These are phyloP conservation scores for Cochlearius cochlearius DNA, from an alignment of 2,113 vertebrate genomes.

Conservation along the genomic window DNA sequence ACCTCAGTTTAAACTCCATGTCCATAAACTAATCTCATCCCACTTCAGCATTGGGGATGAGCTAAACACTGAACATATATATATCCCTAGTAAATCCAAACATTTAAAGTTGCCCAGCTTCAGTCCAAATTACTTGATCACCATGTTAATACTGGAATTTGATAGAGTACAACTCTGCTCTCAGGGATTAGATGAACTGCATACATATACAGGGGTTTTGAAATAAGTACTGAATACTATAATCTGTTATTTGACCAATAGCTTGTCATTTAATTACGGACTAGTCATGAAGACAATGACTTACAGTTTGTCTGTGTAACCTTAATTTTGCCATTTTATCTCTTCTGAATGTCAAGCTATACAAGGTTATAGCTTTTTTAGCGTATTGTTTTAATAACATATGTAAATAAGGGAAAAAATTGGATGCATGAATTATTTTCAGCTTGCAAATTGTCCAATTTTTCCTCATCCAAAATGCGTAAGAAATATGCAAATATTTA, in stretches of 20 bases:
- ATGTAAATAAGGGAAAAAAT: neutral
- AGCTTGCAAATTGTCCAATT: neutral
- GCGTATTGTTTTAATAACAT: neutral
- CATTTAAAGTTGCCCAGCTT: neutral
- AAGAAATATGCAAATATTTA: conserved; percentile 64
- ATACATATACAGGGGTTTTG: neutral
- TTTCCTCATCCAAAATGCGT: conserved; percentile 3
- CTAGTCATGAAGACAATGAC: neutral
- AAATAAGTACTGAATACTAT: neutral
- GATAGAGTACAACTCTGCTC: fast-evolving
- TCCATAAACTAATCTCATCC: neutral
- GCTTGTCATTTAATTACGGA: neutral
- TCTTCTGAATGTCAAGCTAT: neutral
- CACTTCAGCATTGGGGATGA: neutral
- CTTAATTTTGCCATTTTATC: neutral
- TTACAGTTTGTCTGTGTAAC: neutral
- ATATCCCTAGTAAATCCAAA: neutral
- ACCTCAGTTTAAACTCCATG: neutral
- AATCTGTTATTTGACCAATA: neutral
- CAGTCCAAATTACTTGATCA: neutral
- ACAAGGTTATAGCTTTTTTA: neutral
- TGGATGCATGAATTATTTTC: conserved; percentile 27
- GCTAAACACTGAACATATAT: neutral
- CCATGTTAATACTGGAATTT: neutral
- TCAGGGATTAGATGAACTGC: neutral